Conservation (phyloP, 2,113 vertebrate species). For the Prunella himalayana region DNA sequence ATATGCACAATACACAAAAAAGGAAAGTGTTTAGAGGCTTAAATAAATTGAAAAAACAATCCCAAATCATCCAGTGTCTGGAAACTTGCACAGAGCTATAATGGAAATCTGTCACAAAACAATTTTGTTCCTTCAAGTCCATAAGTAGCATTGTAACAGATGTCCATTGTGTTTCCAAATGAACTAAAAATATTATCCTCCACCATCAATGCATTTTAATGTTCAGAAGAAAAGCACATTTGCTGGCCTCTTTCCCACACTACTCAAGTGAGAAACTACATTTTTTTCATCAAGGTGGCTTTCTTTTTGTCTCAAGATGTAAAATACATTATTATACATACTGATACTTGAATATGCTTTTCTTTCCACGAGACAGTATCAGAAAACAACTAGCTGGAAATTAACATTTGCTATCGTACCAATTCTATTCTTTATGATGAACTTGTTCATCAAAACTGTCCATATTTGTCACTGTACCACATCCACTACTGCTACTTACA, state of each 20-base stretch:
- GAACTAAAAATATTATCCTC: background rate
- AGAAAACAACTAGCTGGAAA: background rate
- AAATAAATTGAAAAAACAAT: background rate
- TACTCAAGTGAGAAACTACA: background rate
- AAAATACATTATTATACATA: background rate
- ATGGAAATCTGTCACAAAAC: background rate
- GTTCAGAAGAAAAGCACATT: background rate
- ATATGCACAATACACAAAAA: background rate
- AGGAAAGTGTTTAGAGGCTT: background rate
- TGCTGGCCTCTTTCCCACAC: background rate
- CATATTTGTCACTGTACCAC: background rate
- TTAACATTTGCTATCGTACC: background rate
- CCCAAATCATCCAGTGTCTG: background rate
- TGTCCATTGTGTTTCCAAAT: background rate
- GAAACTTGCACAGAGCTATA: background rate
- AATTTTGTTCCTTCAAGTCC: background rate
- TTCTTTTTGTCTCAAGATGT: background rate
- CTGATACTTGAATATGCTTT: background rate
- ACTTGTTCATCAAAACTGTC: background rate
- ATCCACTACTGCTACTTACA: background rate
- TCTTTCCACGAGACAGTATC: background rate
- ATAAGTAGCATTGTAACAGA: background rate
- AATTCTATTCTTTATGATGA: background rate
- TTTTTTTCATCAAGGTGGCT: background rate
- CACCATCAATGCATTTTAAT: background rate